A percentile compares a stretch with the other conserved stretches of the same genome.
phyloP scores from a whole-genome alignment of 2,888 invertebrate species.

The Lasioglossum calceatum region DNA sequence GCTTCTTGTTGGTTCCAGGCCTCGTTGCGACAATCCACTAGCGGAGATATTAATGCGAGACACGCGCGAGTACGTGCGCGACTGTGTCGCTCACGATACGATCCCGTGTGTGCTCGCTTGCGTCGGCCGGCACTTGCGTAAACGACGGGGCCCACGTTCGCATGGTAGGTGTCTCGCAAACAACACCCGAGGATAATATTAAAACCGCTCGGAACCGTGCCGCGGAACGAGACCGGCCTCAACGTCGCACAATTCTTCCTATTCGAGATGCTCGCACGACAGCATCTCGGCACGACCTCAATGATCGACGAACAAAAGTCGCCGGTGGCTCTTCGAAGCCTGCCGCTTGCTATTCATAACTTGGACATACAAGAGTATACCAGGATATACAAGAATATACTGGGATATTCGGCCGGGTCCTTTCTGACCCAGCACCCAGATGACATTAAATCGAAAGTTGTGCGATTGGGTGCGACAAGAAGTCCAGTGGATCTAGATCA shows the following conservation, averaged over 20 bases:
- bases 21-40: slow-evolving; percentile 45
- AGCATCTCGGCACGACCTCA: too few species aligned
- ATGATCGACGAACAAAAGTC: too few species aligned
- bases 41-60: slow-evolving; percentile 52
- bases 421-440: too few species aligned
- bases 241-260: too few species aligned
- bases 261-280: neutral
- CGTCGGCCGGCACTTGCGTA: slow-evolving; percentile 53
- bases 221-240: neutral
- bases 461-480: too few species aligned
- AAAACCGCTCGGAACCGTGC: slow-evolving; percentile 34
- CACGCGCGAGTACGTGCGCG: slow-evolving; percentile 58
- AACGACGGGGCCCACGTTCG: slow-evolving; percentile 42
- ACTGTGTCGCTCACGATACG: slow-evolving; percentile 10
- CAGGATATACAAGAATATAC: too few species aligned
- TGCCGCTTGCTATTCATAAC: neutral
- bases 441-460: too few species aligned
- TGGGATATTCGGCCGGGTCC: too few species aligned
- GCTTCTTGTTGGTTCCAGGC: slow-evolving; percentile 42
- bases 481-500: too few species aligned
- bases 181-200: slow-evolving; percentile 40
- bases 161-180: slow-evolving; percentile 39
- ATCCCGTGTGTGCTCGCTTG: slow-evolving; percentile 9
- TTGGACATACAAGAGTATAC: too few species aligned
- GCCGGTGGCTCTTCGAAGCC: neutral